Base-by-base conservation (phyloP, 2,113 vertebrate genomes). In the Periophthalmodon schlosseri region DNA sequence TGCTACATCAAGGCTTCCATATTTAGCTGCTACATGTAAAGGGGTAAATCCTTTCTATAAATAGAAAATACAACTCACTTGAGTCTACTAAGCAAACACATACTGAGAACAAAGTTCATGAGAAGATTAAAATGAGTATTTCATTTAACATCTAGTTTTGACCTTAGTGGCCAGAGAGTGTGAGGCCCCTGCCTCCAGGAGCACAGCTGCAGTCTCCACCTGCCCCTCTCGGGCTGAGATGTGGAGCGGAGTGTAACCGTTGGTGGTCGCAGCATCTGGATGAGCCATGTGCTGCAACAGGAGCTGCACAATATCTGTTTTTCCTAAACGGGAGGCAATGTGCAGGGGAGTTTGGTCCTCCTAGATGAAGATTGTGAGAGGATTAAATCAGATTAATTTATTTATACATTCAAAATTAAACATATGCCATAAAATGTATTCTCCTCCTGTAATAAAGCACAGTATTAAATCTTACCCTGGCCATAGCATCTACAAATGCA, bases 321-420 rank as follows among this genome's bases (percentile, higher is more conserved):
- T 99, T 11, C 98, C 98, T 91, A 99, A 87, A 78, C 97, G 97
- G 21, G 97, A 98, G 16, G 97, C 95, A 57, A 99, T 99, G 88
- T 99, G 98, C 69, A 99, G 93, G 5, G 98, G 97, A 4, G 97
- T 99, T 94, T 99, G 97, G 86, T 99, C 96, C 94, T 99, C 98
- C 98, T 99, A 24, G 24, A 93, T 0, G 90, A 90, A 74, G 49
- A 47, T 4, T 24, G 33, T n/a, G 56, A 8, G 50, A 46, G 70
- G 34, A 70, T 36, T 69, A 73, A 24, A 3, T 33, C 2, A 60
- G 12, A 28, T 24, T 3, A 44, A 12, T 28, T 60, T 24, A 56
- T 8, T 21, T 56, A 36, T 13, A 5, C 14, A 70, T 61, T 33
- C 15, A 21, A 10, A 56, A 10, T 52, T 68, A 68, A 5, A 57